phyloP scores from a whole-genome alignment of 2,888 invertebrate species.

The Cheiracanthium punctorium region DNA sequence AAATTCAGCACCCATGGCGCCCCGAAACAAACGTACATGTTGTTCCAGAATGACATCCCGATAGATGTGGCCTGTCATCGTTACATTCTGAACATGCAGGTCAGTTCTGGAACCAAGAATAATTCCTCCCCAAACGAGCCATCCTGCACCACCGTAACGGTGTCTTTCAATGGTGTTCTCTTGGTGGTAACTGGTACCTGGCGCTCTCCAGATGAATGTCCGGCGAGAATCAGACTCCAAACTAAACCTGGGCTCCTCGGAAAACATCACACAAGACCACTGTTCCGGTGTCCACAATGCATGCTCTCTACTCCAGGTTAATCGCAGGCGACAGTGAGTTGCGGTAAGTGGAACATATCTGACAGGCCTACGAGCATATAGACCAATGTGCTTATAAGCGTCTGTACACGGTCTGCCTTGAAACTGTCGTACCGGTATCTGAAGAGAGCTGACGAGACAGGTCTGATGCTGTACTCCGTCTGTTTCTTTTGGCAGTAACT shows the following conservation, averaged over 20 bases:
- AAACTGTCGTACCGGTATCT: conserved; percentile 22
- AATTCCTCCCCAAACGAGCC: conserved; percentile 21
- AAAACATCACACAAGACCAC: conserved; percentile 17
- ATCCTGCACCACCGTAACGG: conserved; percentile 18
- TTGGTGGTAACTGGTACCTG: conserved; percentile 17
- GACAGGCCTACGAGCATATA: conserved; percentile 21
- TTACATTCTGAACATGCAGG: conserved; percentile 17
- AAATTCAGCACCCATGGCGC: background rate
- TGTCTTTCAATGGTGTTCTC: conserved; percentile 6
- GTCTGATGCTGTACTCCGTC: conserved; percentile 24
- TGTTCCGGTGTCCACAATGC: conserved; percentile 6
- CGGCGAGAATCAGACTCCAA: conserved; percentile 8
- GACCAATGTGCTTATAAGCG: conserved; percentile 11
- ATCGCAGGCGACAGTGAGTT: conserved; percentile 18
- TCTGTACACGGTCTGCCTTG: conserved; percentile 26
- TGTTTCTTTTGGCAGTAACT: conserved; percentile 21
- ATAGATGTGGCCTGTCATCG: conserved; percentile 18
- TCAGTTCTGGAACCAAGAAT: conserved; percentile 11
- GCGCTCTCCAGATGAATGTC: conserved; percentile 13
- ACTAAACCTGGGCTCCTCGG: conserved; percentile 2
- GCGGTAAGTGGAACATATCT: conserved; percentile 17
- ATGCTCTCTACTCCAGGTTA: conserved; percentile 12
- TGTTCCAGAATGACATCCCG: conserved; percentile 14
- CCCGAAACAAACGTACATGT: conserved; percentile 18
- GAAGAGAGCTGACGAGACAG: conserved; percentile 24